A percentile compares a stretch with the other conserved stretches of the same genome.
Evolutionary conservation across 1,140 invertebrate genomes (phyloP).

Genomic region (Drosophila nigromelanica): DNA sequence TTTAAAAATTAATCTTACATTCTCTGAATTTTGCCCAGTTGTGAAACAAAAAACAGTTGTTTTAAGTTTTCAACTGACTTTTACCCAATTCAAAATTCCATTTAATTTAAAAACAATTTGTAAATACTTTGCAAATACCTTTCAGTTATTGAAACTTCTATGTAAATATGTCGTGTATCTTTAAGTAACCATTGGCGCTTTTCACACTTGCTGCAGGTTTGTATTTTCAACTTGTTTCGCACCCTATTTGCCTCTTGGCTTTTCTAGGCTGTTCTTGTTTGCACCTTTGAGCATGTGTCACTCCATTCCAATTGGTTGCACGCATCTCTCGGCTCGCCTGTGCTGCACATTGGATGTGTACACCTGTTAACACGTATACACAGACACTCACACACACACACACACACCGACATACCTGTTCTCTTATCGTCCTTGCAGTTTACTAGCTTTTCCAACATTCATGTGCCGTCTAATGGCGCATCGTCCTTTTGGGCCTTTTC

Average conservation of each 20-base stretch:
- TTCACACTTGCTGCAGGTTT: constrained; percentile 2
- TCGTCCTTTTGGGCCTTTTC: constrained; percentile 7
- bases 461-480: constrained; percentile 9
- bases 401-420: background rate
- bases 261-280: constrained; percentile 11
- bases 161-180: background rate
- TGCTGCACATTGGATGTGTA: constrained; percentile 7
- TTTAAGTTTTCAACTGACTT: background rate
- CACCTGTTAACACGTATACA: constrained; percentile 7
- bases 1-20: background rate
- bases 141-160: background rate
- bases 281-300: constrained; percentile 42
- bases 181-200: constrained; percentile 11
- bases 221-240: background rate
- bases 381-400: background rate
- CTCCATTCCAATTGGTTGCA: constrained; percentile 48
- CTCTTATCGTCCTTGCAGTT: constrained; percentile 33
- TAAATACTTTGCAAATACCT: constrained; percentile 1
- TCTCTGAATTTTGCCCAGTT: no score
- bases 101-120: constrained; percentile 1
- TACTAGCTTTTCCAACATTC: constrained; percentile 21
- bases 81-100: background rate
- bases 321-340: constrained; percentile 13
- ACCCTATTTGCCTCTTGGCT: background rate
- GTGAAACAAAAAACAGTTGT: no score